Base-by-base conservation (phyloP, 2,888 invertebrate species). In the Eulithis testata region DNA sequence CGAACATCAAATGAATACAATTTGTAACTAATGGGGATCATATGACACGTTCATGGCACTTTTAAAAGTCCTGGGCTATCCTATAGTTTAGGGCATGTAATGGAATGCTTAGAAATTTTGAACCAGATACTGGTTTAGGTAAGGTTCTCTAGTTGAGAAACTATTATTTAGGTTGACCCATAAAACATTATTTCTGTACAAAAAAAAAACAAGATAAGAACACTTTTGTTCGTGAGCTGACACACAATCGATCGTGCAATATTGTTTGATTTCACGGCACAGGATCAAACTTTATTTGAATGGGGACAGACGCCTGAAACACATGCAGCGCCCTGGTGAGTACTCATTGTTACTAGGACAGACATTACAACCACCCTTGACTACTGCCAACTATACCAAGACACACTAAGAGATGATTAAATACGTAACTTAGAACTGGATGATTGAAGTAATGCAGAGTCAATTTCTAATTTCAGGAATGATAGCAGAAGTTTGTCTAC, bases 211-310 rank as follows among this genome's bases (percentile, higher is more conserved):
- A 40, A 40, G 37, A 40, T 1, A 21, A 21, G 3, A 50, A 3
- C 44, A 54, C 45, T 71, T 68, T 49, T 65, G 62, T 37, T 3
- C 21, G 49, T 66, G 73, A 74, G 12, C 62, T 58, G 68, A 72
- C 78, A 5, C 45, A 54, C 56, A 68, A 71, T 73, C 74, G 76
- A 75, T 75, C 62, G 37, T 61, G 57, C 59, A 62, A 70, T 70
- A 62, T 59, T 56, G 37, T 36, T 21, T 36, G 55, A 47, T 51
- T 50, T 57, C 49, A 49, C 47, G 45, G 57, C 47, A 56, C 53
- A 58, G 62, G 51, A 63, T 11, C 45, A 55, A 54, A 54, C 58
- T 51, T 59, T 60, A 50, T 43, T 55, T 31, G 45, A 60, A 57
- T 50, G 43, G 12, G 49, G 55, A 54, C 55, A 49, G 60, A 68